phyloP scores from a whole-genome alignment of 2,113 vertebrate genomes.

The Dicaeum eximium region DNA sequence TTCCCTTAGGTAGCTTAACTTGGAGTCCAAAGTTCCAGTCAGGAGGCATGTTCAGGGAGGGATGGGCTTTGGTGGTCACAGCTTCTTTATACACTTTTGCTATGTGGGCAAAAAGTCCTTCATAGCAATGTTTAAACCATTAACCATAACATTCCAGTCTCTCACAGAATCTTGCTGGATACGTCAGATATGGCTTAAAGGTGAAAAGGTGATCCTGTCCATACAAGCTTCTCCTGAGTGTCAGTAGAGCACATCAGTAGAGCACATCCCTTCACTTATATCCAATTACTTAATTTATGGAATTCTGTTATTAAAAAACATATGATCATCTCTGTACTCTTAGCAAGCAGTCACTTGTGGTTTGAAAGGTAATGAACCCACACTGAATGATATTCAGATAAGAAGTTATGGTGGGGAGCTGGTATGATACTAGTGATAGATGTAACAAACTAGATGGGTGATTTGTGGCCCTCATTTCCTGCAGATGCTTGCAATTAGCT shows the following conservation, averaged over 20 bases:
- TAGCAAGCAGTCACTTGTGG: not conserved
- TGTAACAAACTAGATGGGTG: not conserved
- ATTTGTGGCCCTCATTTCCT: not conserved
- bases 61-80: not conserved
- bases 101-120: not conserved
- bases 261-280: not conserved
- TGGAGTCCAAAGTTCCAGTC: not conserved
- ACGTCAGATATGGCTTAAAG: not conserved
- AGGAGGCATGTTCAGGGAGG: not conserved
- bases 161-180: not conserved
- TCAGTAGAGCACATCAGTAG: not conserved
- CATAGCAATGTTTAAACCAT: not conserved
- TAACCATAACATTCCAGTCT: not conserved
- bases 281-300: not conserved
- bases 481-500: not conserved
- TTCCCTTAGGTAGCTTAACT: not conserved
- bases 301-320: not conserved
- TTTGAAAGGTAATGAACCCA: not conserved
- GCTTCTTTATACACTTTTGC: not conserved
- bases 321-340: not conserved
- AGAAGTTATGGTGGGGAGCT: not conserved
- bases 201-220: not conserved
- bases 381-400: rapidly evolving
- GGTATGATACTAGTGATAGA: not conserved
- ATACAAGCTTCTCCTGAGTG: not conserved